phyloP scores from a whole-genome alignment of 1,140 invertebrate species.

The Hycleus cichorii region DNA sequence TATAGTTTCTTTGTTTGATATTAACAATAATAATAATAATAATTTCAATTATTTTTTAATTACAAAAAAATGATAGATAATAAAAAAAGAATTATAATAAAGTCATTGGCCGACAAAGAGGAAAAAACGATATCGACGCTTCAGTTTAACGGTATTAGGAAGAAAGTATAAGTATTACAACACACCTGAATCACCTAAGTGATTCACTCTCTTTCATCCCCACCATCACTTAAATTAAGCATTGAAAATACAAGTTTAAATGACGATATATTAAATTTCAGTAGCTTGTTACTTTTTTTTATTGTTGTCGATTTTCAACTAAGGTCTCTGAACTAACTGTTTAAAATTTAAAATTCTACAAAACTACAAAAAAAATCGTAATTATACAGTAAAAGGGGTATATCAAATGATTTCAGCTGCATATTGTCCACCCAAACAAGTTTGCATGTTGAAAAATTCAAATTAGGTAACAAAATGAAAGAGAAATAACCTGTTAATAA shows the following conservation, averaged over 20 bases:
- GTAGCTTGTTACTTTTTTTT: too few species aligned
- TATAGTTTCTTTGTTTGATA: constrained; percentile 8
- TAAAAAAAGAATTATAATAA: not conserved
- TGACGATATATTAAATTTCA: too few species aligned
- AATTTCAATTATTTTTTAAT: not conserved
- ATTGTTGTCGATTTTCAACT: too few species aligned
- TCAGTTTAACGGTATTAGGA: constrained; percentile 7
- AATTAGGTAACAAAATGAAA: constrained; percentile 10
- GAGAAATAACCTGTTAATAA: constrained; percentile 18
- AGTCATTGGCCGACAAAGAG: constrained; percentile 7
- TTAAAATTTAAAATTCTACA: too few species aligned
- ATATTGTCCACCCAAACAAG: constrained; percentile 15
- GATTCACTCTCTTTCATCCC: constrained; percentile 16
- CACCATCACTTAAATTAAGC: not conserved
- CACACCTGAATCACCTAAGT: constrained; percentile 12
- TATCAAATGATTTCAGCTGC: not conserved
- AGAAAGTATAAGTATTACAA: constrained; percentile 16
- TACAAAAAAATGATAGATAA: not conserved
- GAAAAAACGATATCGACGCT: constrained; percentile 6
- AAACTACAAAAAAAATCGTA: too few species aligned
- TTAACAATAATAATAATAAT: too few species aligned
- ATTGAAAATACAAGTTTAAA: too few species aligned
- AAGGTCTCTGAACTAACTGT: too few species aligned
- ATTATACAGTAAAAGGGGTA: too few species aligned
- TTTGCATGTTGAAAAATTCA: constrained; percentile 14